Evolutionary conservation across 2,888 invertebrate genomes (phyloP).

Genomic region (Odontocolon sp.): DNA sequence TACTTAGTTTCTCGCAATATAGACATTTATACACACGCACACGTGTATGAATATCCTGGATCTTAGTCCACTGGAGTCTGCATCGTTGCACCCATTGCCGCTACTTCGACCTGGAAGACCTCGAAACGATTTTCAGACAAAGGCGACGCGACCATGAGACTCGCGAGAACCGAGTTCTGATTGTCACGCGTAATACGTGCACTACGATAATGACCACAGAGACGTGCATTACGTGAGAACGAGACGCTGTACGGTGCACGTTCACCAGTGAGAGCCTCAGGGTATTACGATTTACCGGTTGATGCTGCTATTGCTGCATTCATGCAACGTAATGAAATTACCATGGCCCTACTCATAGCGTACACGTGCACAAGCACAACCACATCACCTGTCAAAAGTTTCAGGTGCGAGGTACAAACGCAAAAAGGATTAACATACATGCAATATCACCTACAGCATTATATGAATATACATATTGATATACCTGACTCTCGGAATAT

Average conservation of each 20-base stretch:
- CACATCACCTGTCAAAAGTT: constrained; percentile 61
- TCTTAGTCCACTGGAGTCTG: background rate
- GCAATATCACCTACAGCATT: background rate
- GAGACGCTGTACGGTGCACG: no score
- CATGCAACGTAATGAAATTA: constrained; percentile 65
- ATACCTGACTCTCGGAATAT: constrained; percentile 50
- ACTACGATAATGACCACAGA: constrained; percentile 46
- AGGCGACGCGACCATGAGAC: constrained; percentile 6
- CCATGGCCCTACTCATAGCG: constrained; percentile 13
- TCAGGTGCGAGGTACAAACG: constrained; percentile 37
- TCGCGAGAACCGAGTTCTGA: background rate
- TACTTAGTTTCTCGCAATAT: constrained; percentile 8
- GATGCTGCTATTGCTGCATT: constrained; percentile 19
- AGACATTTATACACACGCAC: background rate
- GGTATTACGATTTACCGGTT: constrained; percentile 49
- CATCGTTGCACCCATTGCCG: background rate
- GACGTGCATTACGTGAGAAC: background rate
- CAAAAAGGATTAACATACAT: constrained; percentile 6
- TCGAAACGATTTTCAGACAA: constrained; percentile 41
- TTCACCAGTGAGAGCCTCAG: constrained; percentile 7
- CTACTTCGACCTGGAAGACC: constrained; percentile 11
- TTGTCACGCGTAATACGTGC: constrained; percentile 39
- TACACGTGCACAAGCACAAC: background rate
- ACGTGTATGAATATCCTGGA: no score
- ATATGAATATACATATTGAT: background rate